These are phyloP conservation scores for Drosophila pallidifrons DNA, from an alignment of 1,140 invertebrate genomes.

Conservation along the genomic window DNA sequence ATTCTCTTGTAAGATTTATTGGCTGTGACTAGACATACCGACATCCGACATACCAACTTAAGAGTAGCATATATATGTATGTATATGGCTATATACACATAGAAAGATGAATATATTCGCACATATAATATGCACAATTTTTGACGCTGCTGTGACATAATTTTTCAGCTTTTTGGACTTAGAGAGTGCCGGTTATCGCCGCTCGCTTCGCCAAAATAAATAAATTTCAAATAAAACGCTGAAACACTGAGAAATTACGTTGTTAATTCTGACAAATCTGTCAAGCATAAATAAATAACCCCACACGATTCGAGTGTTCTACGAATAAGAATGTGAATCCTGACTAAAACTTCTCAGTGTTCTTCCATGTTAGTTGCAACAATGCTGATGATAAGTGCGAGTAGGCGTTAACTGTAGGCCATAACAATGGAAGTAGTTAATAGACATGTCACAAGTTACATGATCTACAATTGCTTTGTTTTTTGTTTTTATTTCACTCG, in stretches of 20 bases:
- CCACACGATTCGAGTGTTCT: constrained; percentile 2
- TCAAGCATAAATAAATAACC: constrained; percentile 68
- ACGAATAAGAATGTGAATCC: not conserved
- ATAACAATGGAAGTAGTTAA: constrained; percentile 47
- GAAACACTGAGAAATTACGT: constrained; percentile 23
- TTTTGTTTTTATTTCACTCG: constrained; percentile 25
- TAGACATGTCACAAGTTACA: constrained; percentile 62
- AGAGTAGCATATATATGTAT: constrained; percentile 43
- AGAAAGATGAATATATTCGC: constrained; percentile 9
- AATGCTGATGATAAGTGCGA: constrained; percentile 3
- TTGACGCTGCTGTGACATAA: constrained; percentile 60
- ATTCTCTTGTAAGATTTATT: constrained; percentile 68
- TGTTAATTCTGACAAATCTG: constrained; percentile 61
- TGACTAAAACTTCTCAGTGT: not conserved
- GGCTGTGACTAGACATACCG: constrained; percentile 67
- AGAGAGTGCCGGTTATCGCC: constrained; percentile 23
- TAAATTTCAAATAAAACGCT: constrained; percentile 35
- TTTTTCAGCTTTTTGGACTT: constrained; percentile 54
- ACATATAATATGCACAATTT: constrained; percentile 24
- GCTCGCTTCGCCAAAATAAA: constrained; percentile 32
- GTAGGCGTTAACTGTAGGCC: not conserved
- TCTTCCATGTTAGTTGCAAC: not conserved
- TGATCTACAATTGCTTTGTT: constrained; percentile 27
- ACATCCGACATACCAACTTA: constrained; percentile 25
- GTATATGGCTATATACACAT: constrained; percentile 10